Percentiles rank a stretch among this genome's conserved stretches.
phyloP scores from a whole-genome alignment of 2,888 invertebrate species.

The Neoitamus cyanurus region DNA sequence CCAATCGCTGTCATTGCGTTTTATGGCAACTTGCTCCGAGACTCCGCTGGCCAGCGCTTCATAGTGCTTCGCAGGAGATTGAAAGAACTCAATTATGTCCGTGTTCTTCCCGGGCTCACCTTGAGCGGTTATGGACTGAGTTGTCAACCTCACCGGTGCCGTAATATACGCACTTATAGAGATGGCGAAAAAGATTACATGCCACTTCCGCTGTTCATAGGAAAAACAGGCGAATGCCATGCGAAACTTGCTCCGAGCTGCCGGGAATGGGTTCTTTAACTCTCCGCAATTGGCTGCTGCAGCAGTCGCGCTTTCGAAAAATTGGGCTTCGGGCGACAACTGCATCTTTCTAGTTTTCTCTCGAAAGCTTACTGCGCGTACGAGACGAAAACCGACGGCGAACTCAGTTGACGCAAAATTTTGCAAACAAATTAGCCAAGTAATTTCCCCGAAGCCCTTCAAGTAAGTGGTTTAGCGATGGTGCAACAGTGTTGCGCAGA shows the following conservation, averaged over 20 bases:
- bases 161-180: conserved; percentile 28
- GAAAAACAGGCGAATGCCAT: conserved; percentile 18
- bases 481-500: neutral
- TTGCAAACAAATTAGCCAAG: neutral
- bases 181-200: conserved; percentile 30
- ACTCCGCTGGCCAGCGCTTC: neutral
- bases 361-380: neutral
- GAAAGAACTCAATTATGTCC: conserved; percentile 34
- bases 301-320: neutral
- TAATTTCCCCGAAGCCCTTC: neutral
- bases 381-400: neutral
- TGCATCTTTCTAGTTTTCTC: neutral
- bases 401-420: neutral
- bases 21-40: conserved; percentile 30
- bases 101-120: conserved; percentile 6
- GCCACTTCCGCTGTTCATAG: conserved; percentile 21
- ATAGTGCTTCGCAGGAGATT: neutral
- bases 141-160: conserved; percentile 23
- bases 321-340: neutral
- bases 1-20: conserved; percentile 41
- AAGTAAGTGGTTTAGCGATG: neutral
- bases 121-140: conserved; percentile 31
- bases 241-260: neutral
- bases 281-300: neutral
- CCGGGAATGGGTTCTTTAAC: conserved; percentile 7